These are phyloP conservation scores for Probosciger aterrimus DNA, from an alignment of 2,113 vertebrate species.

Conservation along the genomic window DNA sequence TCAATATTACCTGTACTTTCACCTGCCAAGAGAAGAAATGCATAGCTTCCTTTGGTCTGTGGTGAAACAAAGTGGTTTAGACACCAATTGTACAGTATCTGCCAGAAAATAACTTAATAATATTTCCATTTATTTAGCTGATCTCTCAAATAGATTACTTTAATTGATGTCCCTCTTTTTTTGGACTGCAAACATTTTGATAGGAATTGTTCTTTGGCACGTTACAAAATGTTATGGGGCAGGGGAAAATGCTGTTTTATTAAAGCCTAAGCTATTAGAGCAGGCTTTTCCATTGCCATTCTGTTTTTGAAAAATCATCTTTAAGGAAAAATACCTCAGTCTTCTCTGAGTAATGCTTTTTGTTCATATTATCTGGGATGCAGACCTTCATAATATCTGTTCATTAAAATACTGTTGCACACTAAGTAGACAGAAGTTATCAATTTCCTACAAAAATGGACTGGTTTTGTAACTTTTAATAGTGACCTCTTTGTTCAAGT, in stretches of 20 bases:
- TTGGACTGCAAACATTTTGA: background rate
- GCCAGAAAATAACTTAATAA: slow-evolving; percentile 61
- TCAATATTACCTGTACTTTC: slow-evolving; percentile 28
- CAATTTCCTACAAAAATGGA: slow-evolving; percentile 30
- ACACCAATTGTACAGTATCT: slow-evolving; percentile 11
- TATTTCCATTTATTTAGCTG: slow-evolving; percentile 44
- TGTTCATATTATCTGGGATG: background rate
- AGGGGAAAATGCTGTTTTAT: background rate
- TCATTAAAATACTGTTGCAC: slow-evolving; percentile 32
- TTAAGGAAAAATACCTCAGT: slow-evolving; percentile 16
- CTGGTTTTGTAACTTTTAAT: slow-evolving; percentile 14
- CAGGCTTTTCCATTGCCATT: background rate
- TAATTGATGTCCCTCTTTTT: slow-evolving; percentile 38
- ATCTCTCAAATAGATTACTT: slow-evolving; percentile 44
- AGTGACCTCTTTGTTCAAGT: slow-evolving; percentile 6
- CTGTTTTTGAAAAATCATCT: background rate
- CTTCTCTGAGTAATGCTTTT: background rate
- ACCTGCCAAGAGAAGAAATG: slow-evolving; percentile 48
- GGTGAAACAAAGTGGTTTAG: slow-evolving; percentile 53
- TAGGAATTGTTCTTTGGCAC: slow-evolving; percentile 32
- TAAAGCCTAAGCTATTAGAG: slow-evolving; percentile 22
- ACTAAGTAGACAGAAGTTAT: slow-evolving; percentile 19
- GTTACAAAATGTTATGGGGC: background rate
- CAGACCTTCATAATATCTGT: slow-evolving; percentile 6
- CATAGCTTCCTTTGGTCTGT: slow-evolving; percentile 38